These are phyloP conservation scores for Pyrrhosoma nymphula DNA, from an alignment of 2,888 invertebrate genomes.

Conservation along the genomic window DNA sequence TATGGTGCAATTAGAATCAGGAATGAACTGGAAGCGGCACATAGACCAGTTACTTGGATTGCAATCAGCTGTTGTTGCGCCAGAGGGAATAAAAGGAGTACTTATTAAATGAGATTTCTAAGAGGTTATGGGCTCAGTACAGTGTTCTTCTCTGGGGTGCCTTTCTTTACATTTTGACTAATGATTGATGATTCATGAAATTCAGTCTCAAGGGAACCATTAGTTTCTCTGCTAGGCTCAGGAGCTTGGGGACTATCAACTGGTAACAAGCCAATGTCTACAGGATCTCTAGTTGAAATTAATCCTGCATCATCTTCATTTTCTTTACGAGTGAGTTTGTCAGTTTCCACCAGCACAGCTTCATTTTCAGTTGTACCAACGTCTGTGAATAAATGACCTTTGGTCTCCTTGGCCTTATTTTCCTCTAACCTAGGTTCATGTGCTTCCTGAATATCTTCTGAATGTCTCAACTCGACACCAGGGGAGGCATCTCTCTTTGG, in stretches of 20 bases:
- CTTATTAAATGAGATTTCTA: too few relatives aligned
- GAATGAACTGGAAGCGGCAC: too few relatives aligned
- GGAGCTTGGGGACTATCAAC: not conserved
- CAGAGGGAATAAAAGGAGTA: too few relatives aligned
- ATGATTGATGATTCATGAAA: not conserved
- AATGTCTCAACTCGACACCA: not conserved
- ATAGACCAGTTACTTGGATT: too few relatives aligned
- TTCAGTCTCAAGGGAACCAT: not conserved
- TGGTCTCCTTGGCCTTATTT: too few relatives aligned
- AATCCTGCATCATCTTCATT: too few relatives aligned
- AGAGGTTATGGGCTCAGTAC: not conserved
- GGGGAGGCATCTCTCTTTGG: not conserved
- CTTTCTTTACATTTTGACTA: not conserved
- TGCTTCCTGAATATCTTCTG: not conserved
- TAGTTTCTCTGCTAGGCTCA: not conserved
- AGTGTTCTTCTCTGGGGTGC: not conserved
- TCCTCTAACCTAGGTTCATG: too few relatives aligned
- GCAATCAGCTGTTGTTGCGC: too few relatives aligned
- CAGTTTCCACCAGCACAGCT: too few relatives aligned
- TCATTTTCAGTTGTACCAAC: not conserved
- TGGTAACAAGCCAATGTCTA: not conserved
- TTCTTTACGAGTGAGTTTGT: not conserved
- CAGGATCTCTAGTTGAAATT: not conserved
- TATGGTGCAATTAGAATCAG: too few relatives aligned
- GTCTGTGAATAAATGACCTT: not conserved